Conservation (phyloP, 2,797 vertebrate species). For the Sebastes itinus region DNA sequence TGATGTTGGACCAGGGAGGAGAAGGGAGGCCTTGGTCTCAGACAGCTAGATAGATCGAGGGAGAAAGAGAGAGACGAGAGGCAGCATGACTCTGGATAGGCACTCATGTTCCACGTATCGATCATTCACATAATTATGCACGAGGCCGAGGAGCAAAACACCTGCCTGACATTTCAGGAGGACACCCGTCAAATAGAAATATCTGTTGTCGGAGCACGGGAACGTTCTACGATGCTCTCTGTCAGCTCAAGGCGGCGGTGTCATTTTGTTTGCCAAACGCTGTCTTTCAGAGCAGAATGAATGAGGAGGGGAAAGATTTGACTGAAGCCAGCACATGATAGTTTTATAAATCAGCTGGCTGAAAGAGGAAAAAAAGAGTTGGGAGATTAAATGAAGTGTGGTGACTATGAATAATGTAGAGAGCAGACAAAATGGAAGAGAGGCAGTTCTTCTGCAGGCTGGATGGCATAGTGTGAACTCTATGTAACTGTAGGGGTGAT, state of each 20-base stretch:
- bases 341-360: conserved; percentile 63
- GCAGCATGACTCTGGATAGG: conserved; percentile 15
- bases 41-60: neutral
- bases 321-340: conserved; percentile 51
- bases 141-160: conserved; percentile 25
- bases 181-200: neutral
- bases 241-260: neutral
- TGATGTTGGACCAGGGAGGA: conserved; percentile 5
- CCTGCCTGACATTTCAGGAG: conserved; percentile 22
- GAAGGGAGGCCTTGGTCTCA: neutral
- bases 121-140: conserved; percentile 31
- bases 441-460: neutral
- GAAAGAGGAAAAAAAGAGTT: conserved; percentile 21
- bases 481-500: neutral
- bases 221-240: neutral
- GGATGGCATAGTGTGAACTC: neutral
- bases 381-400: conserved; percentile 62
- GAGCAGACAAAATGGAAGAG: conserved; percentile 25
- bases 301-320: neutral
- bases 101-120: conserved; percentile 57
- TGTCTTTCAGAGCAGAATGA: conserved; percentile 10
- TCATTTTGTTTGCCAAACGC: conserved; percentile 11
- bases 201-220: neutral
- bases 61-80: conserved; percentile 1
- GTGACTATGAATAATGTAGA: conserved; percentile 70